phyloP scores from a whole-genome alignment of 2,113 vertebrate genomes.

The Ursus arctos region DNA sequence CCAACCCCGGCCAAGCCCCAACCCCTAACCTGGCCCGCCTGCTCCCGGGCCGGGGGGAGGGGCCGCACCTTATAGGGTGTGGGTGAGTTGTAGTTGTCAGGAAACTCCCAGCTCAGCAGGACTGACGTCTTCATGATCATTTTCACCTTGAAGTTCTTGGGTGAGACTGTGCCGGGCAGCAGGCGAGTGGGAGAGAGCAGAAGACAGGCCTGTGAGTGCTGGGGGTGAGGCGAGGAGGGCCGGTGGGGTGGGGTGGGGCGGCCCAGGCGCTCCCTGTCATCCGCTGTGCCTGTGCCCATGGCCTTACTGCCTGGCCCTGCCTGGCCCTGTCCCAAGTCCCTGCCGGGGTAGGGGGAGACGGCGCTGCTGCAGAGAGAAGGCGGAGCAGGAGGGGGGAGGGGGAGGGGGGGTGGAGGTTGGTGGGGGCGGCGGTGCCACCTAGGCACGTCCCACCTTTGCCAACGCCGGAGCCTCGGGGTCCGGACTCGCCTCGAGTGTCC shows the following conservation, averaged over 20 bases:
- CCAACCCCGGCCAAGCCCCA: too few species aligned
- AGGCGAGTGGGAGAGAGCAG: conserved; percentile 53
- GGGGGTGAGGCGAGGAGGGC: accelerated
- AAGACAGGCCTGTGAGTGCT: background rate
- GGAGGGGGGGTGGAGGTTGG: background rate
- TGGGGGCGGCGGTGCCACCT: conserved; percentile 36
- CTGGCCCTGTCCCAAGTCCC: conserved; percentile 76
- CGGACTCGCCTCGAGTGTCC: conserved; percentile 71
- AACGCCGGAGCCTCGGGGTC: conserved; percentile 70
- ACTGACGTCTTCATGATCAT: conserved; percentile 97
- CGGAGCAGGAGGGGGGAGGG: background rate
- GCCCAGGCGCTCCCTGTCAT: conserved; percentile 76
- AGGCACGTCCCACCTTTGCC: conserved; percentile 79
- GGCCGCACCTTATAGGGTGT: conserved; percentile 92
- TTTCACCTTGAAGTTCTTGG: conserved; percentile 99
- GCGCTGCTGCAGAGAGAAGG: conserved; percentile 77
- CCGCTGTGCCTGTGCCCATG: conserved; percentile 52
- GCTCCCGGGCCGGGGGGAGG: accelerated
- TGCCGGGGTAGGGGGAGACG: conserved; percentile 41
- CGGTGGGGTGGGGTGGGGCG: background rate
- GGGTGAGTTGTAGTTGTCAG: conserved; percentile 92
- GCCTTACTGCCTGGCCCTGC: conserved; percentile 82
- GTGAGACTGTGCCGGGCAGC: conserved; percentile 91
- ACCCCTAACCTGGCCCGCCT: accelerated
- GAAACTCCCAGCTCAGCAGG: conserved; percentile 97